These are phyloP conservation scores for Hippopotamyrus pictus DNA, from an alignment of 2,797 vertebrate species.

Conservation along the genomic window DNA sequence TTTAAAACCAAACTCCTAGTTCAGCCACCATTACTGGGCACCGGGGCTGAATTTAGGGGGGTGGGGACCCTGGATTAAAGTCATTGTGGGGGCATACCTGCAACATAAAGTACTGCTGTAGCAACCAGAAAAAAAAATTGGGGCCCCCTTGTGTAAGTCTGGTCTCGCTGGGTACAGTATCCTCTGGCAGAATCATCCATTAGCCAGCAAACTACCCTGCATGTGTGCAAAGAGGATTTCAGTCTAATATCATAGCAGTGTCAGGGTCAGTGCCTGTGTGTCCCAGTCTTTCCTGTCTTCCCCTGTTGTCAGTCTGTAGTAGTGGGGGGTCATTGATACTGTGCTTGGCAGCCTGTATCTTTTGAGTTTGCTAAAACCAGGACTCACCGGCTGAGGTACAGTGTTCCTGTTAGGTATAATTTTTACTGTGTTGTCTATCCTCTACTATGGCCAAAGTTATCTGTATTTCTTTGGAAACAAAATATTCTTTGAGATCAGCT, in stretches of 20 bases:
- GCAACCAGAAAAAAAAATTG: too few relatives aligned
- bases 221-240: not conserved
- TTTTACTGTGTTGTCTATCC: not conserved
- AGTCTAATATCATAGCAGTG: not conserved
- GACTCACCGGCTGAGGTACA: not conserved
- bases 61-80: not conserved
- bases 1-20: not conserved
- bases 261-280: too few relatives aligned
- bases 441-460: not conserved
- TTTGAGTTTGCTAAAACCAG: not conserved
- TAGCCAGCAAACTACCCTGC: not conserved
- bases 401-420: not conserved
- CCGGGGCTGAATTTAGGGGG: not conserved
- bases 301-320: too few relatives aligned
- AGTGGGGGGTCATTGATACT: not conserved
- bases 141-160: not conserved
- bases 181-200: not conserved
- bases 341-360: not conserved
- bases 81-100: not conserved
- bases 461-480: not conserved
- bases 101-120: not conserved
- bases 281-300: too few relatives aligned
- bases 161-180: not conserved
- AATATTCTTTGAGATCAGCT: not conserved
- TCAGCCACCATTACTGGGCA: not conserved